phyloP scores from a whole-genome alignment of 2,888 invertebrate species.

The Ichneumoninae sp. region DNA sequence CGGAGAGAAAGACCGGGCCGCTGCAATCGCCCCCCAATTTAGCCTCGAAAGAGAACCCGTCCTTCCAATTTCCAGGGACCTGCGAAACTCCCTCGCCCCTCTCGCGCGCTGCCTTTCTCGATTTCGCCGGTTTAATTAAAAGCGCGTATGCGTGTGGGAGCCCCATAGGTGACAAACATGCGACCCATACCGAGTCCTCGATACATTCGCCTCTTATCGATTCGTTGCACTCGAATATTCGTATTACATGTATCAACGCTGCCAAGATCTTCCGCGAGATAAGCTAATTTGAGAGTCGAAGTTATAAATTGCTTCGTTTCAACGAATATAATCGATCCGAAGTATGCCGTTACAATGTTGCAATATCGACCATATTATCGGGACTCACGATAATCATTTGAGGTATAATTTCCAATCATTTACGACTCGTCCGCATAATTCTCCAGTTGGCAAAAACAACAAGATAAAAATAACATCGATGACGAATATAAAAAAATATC shows the following conservation, averaged over 20 bases:
- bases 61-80: slow-evolving; percentile 77
- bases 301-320: slow-evolving; percentile 19
- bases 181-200: background rate
- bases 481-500: background rate
- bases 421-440: background rate
- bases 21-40: slow-evolving; percentile 76
- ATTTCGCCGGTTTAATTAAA: slow-evolving; percentile 67
- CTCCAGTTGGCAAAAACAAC: background rate
- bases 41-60: slow-evolving; percentile 73
- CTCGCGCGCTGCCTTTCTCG: slow-evolving; percentile 23
- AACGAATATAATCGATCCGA: slow-evolving; percentile 20
- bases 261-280: background rate
- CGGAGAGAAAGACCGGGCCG: slow-evolving; percentile 33
- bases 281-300: slow-evolving; percentile 22
- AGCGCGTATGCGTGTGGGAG: slow-evolving; percentile 45
- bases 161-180: slow-evolving; percentile 12
- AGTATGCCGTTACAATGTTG: background rate
- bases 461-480: background rate
- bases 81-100: slow-evolving; percentile 69
- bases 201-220: slow-evolving; percentile 37
- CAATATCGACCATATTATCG: background rate
- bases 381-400: background rate
- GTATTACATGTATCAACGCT: slow-evolving; percentile 23
- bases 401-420: background rate
- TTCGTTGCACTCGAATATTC: slow-evolving; percentile 4